phyloP scores from a whole-genome alignment of 2,113 vertebrate genomes.

The Crocuta crocuta region DNA sequence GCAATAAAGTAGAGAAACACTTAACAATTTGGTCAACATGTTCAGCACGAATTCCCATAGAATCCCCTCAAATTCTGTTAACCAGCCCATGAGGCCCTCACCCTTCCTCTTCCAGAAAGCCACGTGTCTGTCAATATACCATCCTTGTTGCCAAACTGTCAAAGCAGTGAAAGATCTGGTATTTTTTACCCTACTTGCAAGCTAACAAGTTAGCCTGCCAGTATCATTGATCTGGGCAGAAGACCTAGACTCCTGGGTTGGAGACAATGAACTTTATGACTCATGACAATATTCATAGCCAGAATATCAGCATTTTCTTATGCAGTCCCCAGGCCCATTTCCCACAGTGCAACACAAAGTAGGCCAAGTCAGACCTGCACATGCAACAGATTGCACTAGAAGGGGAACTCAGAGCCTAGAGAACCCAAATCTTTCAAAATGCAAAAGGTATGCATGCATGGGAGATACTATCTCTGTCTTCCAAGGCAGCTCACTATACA shows the following conservation, averaged over 20 bases:
- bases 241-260: conserved; percentile 17
- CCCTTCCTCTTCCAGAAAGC: conserved; percentile 25
- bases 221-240: conserved; percentile 7
- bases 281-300: background rate
- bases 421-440: conserved; percentile 11
- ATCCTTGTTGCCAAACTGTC: conserved; percentile 39
- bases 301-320: conserved; percentile 56
- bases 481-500: background rate
- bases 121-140: background rate
- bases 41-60: background rate
- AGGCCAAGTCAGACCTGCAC: background rate
- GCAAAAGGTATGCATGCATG: background rate
- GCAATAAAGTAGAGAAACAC: conserved; percentile 16
- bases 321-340: background rate
- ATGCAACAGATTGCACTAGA: background rate
- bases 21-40: conserved; percentile 32
- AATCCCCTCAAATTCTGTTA: conserved; percentile 43
- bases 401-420: conserved; percentile 7
- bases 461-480: conserved; percentile 2
- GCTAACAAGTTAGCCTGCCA: background rate
- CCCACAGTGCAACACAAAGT: background rate
- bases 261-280: conserved; percentile 44
- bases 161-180: background rate
- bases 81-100: background rate
- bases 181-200: conserved; percentile 47